These are phyloP conservation scores for Pterobdella sp. DNA, from an alignment of 2,888 invertebrate genomes.

Conservation along the genomic window DNA sequence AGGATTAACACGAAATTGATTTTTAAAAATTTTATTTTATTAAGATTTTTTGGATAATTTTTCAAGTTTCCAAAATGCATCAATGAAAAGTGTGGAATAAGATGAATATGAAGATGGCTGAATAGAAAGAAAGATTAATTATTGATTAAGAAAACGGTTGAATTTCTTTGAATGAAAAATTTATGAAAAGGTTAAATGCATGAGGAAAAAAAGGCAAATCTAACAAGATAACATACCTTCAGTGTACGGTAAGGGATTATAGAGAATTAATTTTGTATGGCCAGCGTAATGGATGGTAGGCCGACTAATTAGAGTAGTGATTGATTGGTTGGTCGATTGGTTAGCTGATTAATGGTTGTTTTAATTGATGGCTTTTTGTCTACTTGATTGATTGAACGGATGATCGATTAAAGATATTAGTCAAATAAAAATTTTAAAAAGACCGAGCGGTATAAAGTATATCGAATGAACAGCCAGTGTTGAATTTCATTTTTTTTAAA, in stretches of 20 bases:
- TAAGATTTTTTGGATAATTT: neutral
- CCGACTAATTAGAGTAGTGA: neutral
- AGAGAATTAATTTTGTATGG: neutral
- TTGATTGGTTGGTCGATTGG: constrained; percentile 5
- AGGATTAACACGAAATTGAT: no score
- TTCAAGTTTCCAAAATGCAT: neutral
- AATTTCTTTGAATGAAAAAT: constrained; percentile 7
- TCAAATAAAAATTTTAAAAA: no score
- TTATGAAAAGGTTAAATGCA: neutral
- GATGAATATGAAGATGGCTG: neutral
- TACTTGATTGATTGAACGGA: neutral
- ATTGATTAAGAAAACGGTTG: neutral
- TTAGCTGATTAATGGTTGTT: neutral
- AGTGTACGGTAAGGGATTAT: neutral
- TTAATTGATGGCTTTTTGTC: constrained; percentile 3
- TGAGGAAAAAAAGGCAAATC: neutral
- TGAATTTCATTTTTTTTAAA: no score
- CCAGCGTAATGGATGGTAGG: neutral
- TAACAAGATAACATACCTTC: neutral
- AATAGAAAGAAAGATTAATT: neutral
- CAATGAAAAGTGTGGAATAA: neutral
- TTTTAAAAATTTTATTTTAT: no score
- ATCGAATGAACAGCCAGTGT: no score
- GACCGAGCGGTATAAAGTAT: no score
- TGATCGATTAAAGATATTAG: neutral